These are phyloP conservation scores for Tympanoctomys barrerae DNA, from an alignment of 2,797 vertebrate genomes.

Conservation along the genomic window DNA sequence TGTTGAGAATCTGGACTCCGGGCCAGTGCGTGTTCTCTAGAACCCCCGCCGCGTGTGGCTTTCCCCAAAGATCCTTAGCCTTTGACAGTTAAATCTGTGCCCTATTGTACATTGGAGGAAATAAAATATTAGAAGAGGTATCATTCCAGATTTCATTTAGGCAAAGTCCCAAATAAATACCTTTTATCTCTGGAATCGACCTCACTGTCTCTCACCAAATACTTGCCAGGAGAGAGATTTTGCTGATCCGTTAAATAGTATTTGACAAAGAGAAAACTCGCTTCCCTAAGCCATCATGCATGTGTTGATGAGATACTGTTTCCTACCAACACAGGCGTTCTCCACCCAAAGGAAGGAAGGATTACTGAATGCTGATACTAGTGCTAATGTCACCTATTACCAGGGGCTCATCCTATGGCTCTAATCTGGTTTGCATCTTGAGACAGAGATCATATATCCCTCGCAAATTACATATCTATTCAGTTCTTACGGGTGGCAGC, in stretches of 20 bases:
- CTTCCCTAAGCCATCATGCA: neutral
- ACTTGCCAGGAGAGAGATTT: constrained; percentile 26
- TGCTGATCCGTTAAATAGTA: constrained; percentile 23
- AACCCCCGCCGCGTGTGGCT: neutral
- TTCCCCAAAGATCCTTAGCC: constrained; percentile 5
- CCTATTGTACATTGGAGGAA: neutral
- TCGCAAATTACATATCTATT: constrained; percentile 75
- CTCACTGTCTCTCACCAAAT: constrained; percentile 7
- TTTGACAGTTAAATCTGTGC: constrained; percentile 42
- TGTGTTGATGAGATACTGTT: constrained; percentile 19
- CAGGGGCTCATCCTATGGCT: constrained; percentile 53
- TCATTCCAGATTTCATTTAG: constrained; percentile 60
- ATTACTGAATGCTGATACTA: constrained; percentile 41
- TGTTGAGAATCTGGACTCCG: neutral
- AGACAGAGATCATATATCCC: constrained; percentile 70
- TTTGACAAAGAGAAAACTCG: constrained; percentile 44
- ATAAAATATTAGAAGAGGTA: constrained; percentile 38
- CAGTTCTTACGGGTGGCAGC: constrained; percentile 58
- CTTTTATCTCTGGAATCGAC: constrained; percentile 17
- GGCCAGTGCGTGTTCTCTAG: neutral
- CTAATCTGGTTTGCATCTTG: constrained; percentile 68
- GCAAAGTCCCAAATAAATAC: constrained; percentile 42
- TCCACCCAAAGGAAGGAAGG: constrained; percentile 21
- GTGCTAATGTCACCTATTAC: constrained; percentile 53
- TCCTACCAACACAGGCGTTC: constrained; percentile 52